These are phyloP conservation scores for Amblyteles armatorius DNA, from an alignment of 2,888 invertebrate species.

Conservation along the genomic window DNA sequence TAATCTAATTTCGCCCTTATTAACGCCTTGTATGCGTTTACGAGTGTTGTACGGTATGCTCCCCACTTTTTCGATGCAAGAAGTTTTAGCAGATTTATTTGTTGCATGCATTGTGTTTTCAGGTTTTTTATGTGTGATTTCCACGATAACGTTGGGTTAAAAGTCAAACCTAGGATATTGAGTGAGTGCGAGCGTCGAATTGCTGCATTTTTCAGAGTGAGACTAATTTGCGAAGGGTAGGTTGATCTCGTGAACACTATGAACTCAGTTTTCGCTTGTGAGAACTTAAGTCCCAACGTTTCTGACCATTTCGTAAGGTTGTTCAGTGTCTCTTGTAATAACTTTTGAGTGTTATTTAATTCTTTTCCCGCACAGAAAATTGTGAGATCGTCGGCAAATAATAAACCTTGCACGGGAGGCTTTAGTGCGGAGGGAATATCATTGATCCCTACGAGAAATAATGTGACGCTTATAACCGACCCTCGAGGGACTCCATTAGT, in stretches of 20 bases:
- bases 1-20: neutral
- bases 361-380: conserved; percentile 48
- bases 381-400: conserved; percentile 45
- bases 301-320: conserved; percentile 10
- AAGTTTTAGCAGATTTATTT: conserved; percentile 39
- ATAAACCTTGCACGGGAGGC: neutral
- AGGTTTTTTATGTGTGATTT: conserved; percentile 46
- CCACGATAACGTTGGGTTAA: conserved; percentile 61
- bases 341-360: neutral
- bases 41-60: conserved; percentile 15
- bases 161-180: conserved; percentile 57
- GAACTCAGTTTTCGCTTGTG: conserved; percentile 32
- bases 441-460: conserved; percentile 47
- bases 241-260: conserved; percentile 23
- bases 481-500: conserved; percentile 51
- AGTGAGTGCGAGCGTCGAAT: conserved; percentile 10
- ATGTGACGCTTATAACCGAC: conserved; percentile 34
- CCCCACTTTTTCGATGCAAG: conserved; percentile 46
- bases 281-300: conserved; percentile 45
- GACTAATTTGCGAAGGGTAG: neutral
- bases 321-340: conserved; percentile 38
- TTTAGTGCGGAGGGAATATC: conserved; percentile 10
- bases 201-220: neutral
- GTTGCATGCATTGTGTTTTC: conserved; percentile 31
- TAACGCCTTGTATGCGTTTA: neutral